Evolutionary conservation across 2,113 vertebrate genomes (phyloP).

Genomic region (Tapirus terrestris): DNA sequence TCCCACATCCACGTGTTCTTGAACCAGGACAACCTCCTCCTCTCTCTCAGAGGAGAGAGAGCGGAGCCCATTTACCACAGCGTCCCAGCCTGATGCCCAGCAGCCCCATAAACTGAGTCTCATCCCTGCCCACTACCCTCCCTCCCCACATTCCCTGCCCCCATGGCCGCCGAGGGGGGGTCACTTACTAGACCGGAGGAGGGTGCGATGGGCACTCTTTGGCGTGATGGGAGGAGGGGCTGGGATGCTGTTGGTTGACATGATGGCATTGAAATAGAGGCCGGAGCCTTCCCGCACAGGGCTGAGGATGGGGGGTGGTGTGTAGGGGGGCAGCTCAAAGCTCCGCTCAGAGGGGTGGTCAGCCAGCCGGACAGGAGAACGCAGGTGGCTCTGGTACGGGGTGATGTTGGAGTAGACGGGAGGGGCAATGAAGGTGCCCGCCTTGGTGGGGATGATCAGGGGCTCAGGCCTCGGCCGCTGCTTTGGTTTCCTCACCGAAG

Average conservation of each 20-base stretch:
- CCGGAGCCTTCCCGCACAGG: constrained; percentile 97
- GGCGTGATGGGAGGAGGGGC: constrained; percentile 94
- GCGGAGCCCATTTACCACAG: background rate
- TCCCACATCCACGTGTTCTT: background rate
- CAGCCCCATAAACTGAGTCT: background rate
- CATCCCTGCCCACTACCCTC: background rate
- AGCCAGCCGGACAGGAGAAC: constrained; percentile 94
- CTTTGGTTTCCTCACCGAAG: constrained; percentile 91
- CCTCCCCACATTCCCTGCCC: background rate
- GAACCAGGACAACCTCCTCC: background rate
- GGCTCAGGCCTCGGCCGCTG: constrained; percentile 96
- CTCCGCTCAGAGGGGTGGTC: constrained; percentile 91
- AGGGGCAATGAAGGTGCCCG: constrained; percentile 94
- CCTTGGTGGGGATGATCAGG: constrained; percentile 98
- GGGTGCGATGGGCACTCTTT: constrained; percentile 95
- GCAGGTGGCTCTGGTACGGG: constrained; percentile 97
- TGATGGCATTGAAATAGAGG: constrained; percentile 97
- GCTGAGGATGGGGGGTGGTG: constrained; percentile 98
- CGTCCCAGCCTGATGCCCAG: background rate
- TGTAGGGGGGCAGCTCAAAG: constrained; percentile 96
- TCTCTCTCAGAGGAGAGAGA: background rate
- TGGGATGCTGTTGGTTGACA: constrained; percentile 89
- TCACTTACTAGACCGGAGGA: constrained; percentile 96
- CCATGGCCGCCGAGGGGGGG: rapidly evolving
- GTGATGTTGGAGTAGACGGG: constrained; percentile 96